phyloP scores from a whole-genome alignment of 2,797 vertebrate species.

The Cossypha niveicapilla region DNA sequence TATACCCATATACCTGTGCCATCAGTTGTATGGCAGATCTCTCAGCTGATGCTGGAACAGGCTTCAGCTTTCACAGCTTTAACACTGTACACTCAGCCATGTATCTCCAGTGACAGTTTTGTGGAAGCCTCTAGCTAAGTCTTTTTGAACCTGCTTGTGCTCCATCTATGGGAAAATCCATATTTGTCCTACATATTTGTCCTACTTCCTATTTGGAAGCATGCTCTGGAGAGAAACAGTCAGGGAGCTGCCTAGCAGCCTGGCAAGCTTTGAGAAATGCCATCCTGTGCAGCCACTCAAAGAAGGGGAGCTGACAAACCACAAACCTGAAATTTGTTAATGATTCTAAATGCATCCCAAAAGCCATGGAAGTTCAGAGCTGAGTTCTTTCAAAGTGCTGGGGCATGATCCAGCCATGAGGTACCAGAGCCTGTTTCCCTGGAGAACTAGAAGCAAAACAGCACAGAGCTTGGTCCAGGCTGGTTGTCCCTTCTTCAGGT shows the following conservation, averaged over 20 bases:
- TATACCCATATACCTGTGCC: no score
- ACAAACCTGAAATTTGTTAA: rapidly evolving
- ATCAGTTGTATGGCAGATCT: not conserved
- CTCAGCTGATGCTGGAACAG: not conserved
- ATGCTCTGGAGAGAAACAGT: not conserved
- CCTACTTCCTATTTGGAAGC: not conserved
- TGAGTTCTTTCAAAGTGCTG: not conserved
- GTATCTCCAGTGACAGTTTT: not conserved
- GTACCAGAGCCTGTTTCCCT: not conserved
- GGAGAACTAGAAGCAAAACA: not conserved
- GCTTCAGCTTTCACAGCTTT: not conserved
- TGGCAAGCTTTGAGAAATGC: not conserved
- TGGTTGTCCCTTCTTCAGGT: not conserved
- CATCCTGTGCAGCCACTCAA: not conserved
- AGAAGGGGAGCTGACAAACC: not conserved
- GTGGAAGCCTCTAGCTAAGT: not conserved
- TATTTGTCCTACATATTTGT: not conserved
- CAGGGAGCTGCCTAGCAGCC: not conserved
- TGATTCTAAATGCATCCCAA: not conserved
- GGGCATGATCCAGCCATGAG: not conserved
- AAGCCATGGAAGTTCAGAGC: not conserved
- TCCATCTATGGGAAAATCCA: not conserved
- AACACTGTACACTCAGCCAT: not conserved
- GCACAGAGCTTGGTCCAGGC: not conserved
- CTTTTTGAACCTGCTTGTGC: not conserved